Conservation (phyloP, 30 jellyfish, hydroid and myxozoan genomes). For the Hydractinia symbiolongicarpus region DNA sequence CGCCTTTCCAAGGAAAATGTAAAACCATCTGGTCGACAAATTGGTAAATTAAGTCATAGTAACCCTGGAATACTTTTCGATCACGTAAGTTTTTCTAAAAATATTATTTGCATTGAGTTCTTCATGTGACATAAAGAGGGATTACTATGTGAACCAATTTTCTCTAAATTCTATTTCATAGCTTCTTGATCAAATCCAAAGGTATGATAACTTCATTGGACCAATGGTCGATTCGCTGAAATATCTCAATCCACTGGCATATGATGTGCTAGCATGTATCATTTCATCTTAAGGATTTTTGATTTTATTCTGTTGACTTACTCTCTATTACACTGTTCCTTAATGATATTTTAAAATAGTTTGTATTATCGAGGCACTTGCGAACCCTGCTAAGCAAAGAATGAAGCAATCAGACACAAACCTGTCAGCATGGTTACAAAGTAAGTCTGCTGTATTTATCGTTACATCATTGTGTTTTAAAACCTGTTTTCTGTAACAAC, state of each 20-base stretch:
- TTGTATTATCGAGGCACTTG: conserved; percentile 93
- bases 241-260: conserved; percentile 86
- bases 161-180: conserved; percentile 13
- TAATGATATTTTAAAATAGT: conserved; percentile 26
- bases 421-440: conserved; percentile 92
- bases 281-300: conserved; percentile 18
- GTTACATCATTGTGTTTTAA: not conserved
- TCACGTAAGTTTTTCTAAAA: conserved; percentile 36
- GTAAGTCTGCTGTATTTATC: conserved; percentile 38
- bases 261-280: conserved; percentile 98
- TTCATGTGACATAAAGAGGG: not conserved
- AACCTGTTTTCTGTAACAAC: too few species aligned
- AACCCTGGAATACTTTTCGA: conserved; percentile 89
- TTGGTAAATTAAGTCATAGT: conserved; percentile 93
- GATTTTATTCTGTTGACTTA: not conserved
- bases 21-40: conserved; percentile 92
- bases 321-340: not conserved
- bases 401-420: conserved; percentile 96
- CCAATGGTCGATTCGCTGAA: conserved; percentile 98
- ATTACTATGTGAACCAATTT: not conserved
- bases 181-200: conserved; percentile 87
- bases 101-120: not conserved
- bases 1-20: conserved; percentile 92
- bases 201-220: conserved; percentile 91
- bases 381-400: conserved; percentile 91